phyloP scores from a whole-genome alignment of 2,888 invertebrate species.

The Ptychoptera albimana region DNA sequence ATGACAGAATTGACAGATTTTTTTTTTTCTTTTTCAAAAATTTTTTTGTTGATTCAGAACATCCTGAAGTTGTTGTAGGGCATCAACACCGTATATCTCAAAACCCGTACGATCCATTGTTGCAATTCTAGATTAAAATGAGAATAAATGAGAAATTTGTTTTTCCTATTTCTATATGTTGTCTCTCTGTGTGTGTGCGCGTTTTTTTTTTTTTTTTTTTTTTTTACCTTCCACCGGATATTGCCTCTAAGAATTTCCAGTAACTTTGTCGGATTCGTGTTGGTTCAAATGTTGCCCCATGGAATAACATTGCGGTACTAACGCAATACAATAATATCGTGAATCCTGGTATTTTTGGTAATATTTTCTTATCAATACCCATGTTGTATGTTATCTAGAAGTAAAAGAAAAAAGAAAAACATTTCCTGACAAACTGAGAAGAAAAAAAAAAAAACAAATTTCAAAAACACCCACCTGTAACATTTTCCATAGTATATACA shows the following conservation, averaged over 20 bases:
- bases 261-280: slow-evolving; percentile 64
- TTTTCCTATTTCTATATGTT: too few relatives aligned
- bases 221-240: slow-evolving; percentile 51
- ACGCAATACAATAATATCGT: slow-evolving; percentile 56
- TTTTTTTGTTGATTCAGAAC: slow-evolving; percentile 18
- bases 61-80: slow-evolving; percentile 32
- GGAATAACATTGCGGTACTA: slow-evolving; percentile 61
- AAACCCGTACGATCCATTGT: slow-evolving; percentile 40
- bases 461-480: slow-evolving; percentile 45
- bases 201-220: not conserved
- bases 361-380: slow-evolving; percentile 44
- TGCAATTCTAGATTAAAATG: slow-evolving; percentile 35
- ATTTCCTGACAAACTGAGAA: not conserved
- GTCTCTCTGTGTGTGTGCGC: too few relatives aligned
- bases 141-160: not conserved
- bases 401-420: not conserved
- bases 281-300: slow-evolving; percentile 63
- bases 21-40: too few relatives aligned
- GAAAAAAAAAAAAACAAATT: not conserved
- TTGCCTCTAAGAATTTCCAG: slow-evolving; percentile 58
- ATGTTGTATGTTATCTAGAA: slow-evolving; percentile 51
- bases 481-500: slow-evolving; percentile 70
- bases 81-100: slow-evolving; percentile 43
- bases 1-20: too few relatives aligned
- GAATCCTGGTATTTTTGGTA: slow-evolving; percentile 55